phyloP scores from a whole-genome alignment of 2,113 vertebrate genomes.

The Platanista minor region DNA sequence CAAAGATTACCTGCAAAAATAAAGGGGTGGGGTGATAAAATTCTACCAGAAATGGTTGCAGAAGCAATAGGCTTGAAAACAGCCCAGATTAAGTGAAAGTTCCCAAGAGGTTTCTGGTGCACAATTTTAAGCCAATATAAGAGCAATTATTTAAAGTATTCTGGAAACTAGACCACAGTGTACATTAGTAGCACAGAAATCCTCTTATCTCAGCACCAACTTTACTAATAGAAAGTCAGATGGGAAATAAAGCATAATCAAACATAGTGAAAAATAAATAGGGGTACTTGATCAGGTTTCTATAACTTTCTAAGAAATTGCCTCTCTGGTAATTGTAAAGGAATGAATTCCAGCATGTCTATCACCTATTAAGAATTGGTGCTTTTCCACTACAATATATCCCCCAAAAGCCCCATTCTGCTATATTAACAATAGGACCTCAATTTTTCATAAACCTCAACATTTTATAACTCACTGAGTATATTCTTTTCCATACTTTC shows the following conservation, averaged over 20 bases:
- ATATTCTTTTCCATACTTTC: background rate
- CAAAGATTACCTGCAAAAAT: background rate
- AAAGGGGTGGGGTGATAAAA: background rate
- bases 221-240: background rate
- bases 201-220: background rate
- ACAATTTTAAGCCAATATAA: conserved; percentile 31
- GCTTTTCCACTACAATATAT: background rate
- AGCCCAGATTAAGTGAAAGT: background rate
- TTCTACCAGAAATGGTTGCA: background rate
- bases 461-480: background rate
- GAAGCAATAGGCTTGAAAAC: background rate
- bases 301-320: conserved; percentile 43
- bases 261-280: conserved; percentile 49
- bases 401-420: background rate
- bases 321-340: conserved; percentile 22
- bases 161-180: background rate
- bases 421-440: background rate
- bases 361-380: background rate
- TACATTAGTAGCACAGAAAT: conserved; percentile 38
- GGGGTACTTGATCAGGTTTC: background rate
- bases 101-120: background rate
- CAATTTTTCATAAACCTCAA: conserved; percentile 26
- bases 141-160: conserved; percentile 41
- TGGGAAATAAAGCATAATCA: conserved; percentile 47
- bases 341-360: conserved; percentile 6